These are phyloP conservation scores for Neomorphus geoffroyi DNA, from an alignment of 2,797 vertebrate species.

Conservation along the genomic window DNA sequence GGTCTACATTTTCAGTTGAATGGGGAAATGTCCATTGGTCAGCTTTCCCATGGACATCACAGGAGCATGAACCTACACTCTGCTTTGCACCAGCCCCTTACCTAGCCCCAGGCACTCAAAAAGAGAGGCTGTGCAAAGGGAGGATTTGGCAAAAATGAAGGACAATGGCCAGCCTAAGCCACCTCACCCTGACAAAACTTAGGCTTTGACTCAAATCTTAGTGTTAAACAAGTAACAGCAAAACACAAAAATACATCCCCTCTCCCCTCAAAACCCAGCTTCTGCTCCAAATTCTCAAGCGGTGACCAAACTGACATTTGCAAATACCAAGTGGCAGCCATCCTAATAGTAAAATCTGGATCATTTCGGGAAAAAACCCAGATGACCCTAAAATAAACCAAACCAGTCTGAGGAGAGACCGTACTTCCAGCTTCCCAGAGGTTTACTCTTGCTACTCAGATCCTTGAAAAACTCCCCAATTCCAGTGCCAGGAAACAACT, in stretches of 20 bases:
- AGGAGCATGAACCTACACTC: fast-evolving
- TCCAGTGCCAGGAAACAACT: slow-evolving; percentile 8
- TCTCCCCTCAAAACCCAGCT: background rate
- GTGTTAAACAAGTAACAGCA: background rate
- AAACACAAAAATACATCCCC: background rate
- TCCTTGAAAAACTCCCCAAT: background rate
- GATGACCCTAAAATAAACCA: background rate
- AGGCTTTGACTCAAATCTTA: background rate
- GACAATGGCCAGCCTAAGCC: background rate
- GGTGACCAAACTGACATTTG: background rate
- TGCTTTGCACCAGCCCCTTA: background rate
- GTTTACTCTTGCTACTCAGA: background rate
- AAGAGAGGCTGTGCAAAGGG: background rate
- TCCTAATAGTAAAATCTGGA: background rate
- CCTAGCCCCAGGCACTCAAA: background rate
- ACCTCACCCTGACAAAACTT: background rate
- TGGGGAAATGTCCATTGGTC: fast-evolving
- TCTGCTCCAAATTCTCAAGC: background rate
- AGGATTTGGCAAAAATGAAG: background rate
- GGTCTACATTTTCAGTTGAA: background rate
- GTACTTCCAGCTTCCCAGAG: background rate
- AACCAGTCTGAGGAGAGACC: background rate
- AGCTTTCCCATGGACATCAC: background rate
- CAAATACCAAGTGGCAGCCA: background rate
- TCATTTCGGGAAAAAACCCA: background rate